phyloP scores from a whole-genome alignment of 2,888 invertebrate species.

The Sesia bembeciformis region DNA sequence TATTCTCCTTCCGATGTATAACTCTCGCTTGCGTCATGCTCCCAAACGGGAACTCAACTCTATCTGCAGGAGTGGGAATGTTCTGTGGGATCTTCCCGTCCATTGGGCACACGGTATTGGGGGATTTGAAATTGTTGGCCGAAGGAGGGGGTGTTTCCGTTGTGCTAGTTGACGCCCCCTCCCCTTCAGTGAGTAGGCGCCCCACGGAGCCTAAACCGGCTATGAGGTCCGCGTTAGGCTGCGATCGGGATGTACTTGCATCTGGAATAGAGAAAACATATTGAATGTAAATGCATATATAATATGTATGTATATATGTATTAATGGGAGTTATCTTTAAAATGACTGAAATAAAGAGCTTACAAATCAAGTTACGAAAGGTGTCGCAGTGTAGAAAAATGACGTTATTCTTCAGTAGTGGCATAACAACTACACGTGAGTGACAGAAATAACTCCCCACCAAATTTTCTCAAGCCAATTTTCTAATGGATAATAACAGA shows the following conservation, averaged over 20 bases:
- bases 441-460: too few species aligned
- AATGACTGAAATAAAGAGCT: too few species aligned
- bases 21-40: constrained; percentile 94
- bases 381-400: too few species aligned
- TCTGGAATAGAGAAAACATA: constrained; percentile 21
- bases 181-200: constrained; percentile 36
- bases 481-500: too few species aligned
- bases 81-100: constrained; percentile 80
- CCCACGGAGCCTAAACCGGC: constrained; percentile 55
- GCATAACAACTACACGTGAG: too few species aligned
- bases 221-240: constrained; percentile 45
- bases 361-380: too few species aligned
- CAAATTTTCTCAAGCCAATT: too few species aligned
- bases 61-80: constrained; percentile 74
- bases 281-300: too few species aligned
- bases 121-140: constrained; percentile 79
- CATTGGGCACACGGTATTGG: constrained; percentile 91
- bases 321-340: too few species aligned
- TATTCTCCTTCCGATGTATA: constrained; percentile 83
- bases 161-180: constrained; percentile 28
- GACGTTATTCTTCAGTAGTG: too few species aligned
- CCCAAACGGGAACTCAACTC: constrained; percentile 86
- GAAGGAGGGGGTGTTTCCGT: constrained; percentile 17
- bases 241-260: constrained; percentile 47
- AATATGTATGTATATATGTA: too few species aligned